These are phyloP conservation scores for Laspeyria flexula DNA, from an alignment of 2,888 invertebrate species.

Conservation along the genomic window DNA sequence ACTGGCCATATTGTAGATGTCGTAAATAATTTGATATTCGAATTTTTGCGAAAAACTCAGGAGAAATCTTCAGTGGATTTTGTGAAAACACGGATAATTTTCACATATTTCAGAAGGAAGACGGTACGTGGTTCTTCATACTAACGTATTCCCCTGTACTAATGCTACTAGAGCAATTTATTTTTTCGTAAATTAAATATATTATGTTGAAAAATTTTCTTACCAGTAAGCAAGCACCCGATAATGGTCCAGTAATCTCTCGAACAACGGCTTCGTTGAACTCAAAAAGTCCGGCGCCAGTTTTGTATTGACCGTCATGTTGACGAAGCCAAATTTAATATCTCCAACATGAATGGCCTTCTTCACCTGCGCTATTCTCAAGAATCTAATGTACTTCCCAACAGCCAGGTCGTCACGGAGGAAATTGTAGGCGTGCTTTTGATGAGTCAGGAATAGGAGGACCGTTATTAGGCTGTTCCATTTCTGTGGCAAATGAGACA, in stretches of 20 bases:
- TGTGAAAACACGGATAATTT: no score
- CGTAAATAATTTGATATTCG: no score
- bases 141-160: no score
- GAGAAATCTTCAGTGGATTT: no score
- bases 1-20: no score
- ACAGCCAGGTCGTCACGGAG: constrained; percentile 60
- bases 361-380: constrained; percentile 59
- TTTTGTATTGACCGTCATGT: constrained; percentile 63
- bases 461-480: constrained; percentile 61
- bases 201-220: no score
- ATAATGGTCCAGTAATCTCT: constrained; percentile 68
- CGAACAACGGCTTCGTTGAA: constrained; percentile 61
- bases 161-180: no score
- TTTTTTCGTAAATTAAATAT: no score
- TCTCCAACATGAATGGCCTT: constrained; percentile 74
- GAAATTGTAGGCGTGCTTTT: constrained; percentile 75
- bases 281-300: constrained; percentile 71
- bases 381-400: constrained; percentile 53
- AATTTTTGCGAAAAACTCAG: no score
- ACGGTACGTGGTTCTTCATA: no score
- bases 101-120: no score
- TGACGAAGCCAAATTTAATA: constrained; percentile 61
- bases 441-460: constrained; percentile 60
- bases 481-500: constrained; percentile 56
- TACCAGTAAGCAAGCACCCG: constrained; percentile 69